Percentiles rank a stretch among this genome's conserved stretches.
These are phyloP conservation scores for Chaetoderma sp. DNA, from an alignment of 2,888 invertebrate genomes.

Conservation along the genomic window DNA sequence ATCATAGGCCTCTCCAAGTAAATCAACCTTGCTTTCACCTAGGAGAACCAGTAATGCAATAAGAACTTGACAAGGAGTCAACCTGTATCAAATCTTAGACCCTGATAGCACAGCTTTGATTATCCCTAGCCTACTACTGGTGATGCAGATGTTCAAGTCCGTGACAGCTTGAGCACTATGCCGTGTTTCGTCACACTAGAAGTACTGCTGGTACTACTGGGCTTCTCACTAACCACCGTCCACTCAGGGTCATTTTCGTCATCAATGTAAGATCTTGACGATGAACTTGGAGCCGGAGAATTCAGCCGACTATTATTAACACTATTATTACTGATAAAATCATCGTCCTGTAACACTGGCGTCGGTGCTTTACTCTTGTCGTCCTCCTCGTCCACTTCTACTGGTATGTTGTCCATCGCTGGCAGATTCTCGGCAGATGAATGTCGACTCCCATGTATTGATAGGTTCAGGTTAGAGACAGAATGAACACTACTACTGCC, in stretches of 20 bases:
- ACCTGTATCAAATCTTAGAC: too few relatives aligned
- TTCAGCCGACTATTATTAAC: conserved; percentile 31
- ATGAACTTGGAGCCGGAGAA: conserved; percentile 51
- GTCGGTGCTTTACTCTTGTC: conserved; percentile 5
- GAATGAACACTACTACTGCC: conserved; percentile 3
- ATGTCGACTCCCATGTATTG: conserved; percentile 2
- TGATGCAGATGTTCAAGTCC: too few relatives aligned
- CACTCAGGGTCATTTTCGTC: conserved; percentile 65
- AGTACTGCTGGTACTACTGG: too few relatives aligned
- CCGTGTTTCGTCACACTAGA: too few relatives aligned
- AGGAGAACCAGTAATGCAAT: too few relatives aligned
- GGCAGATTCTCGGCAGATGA: not conserved
- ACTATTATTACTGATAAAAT: not conserved
- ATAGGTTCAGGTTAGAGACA: conserved; percentile 28
- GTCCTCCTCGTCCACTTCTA: conserved; percentile 1
- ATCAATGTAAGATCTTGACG: conserved; percentile 47
- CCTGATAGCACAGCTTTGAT: too few relatives aligned
- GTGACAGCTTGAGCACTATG: too few relatives aligned
- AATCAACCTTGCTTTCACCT: too few relatives aligned
- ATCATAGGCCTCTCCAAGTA: too few relatives aligned
- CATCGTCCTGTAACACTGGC: conserved; percentile 11
- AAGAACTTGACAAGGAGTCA: too few relatives aligned
- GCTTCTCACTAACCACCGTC: conserved; percentile 36
- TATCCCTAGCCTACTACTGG: too few relatives aligned
- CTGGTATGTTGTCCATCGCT: not conserved